Evolutionary conservation across 2,113 vertebrate species (phyloP).

Genomic region (Myotis brandtii): DNA sequence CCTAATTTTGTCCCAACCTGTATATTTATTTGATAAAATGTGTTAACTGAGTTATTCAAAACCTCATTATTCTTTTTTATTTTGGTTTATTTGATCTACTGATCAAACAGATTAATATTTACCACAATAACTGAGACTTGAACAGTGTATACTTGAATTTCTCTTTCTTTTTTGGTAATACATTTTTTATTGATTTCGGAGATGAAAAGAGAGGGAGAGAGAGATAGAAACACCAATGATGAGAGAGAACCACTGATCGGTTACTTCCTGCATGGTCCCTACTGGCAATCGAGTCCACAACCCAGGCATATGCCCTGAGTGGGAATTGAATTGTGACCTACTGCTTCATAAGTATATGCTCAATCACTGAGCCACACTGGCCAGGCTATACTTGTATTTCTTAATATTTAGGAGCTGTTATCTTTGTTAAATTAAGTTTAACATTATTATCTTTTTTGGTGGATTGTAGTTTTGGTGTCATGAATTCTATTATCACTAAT

Average conservation of each 20-base stretch:
- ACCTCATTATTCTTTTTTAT: not conserved
- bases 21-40: constrained; percentile 19
- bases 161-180: not conserved
- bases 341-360: too few relatives aligned
- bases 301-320: too few relatives aligned
- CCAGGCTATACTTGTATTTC: not conserved
- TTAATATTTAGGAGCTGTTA: constrained; percentile 4
- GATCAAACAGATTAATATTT: constrained; percentile 4
- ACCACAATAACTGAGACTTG: not conserved
- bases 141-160: not conserved
- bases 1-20: not conserved
- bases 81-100: constrained; percentile 36
- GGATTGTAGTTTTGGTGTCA: not conserved
- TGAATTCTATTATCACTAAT: not conserved
- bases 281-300: too few relatives aligned
- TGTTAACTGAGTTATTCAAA: constrained; percentile 26
- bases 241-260: too few relatives aligned
- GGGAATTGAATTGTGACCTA: too few relatives aligned
- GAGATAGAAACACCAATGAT: too few relatives aligned
- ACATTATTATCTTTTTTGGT: not conserved
- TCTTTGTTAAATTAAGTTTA: constrained; percentile 13
- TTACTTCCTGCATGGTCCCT: too few relatives aligned
- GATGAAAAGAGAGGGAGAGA: too few relatives aligned
- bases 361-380: too few relatives aligned
- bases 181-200: too few relatives aligned